phyloP scores from a whole-genome alignment of 2,113 vertebrate species.

The Triplophysa rosa region DNA sequence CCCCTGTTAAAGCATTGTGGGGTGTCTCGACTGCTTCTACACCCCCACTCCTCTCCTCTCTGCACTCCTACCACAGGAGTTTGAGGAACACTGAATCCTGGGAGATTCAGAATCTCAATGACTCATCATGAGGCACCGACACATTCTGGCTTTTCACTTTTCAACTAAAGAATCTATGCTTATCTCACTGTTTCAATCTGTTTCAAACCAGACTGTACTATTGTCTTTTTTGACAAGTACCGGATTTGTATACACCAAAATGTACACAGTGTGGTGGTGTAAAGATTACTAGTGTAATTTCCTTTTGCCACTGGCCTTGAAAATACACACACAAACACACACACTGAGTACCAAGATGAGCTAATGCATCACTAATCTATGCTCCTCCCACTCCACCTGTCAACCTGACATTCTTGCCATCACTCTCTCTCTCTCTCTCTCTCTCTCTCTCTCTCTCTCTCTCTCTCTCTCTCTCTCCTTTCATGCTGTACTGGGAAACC shows the following conservation, averaged over 20 bases:
- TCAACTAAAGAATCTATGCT: constrained; percentile 1
- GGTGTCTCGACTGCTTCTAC: constrained; percentile 11
- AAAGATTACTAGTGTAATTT: not conserved
- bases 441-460: not conserved
- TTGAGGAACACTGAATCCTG: constrained; percentile 8
- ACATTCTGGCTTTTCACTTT: not conserved
- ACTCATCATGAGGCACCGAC: constrained; percentile 22
- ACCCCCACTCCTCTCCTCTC: constrained; percentile 28
- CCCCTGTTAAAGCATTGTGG: constrained; percentile 14
- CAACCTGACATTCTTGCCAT: not conserved
- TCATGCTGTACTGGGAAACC: no score
- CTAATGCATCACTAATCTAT: constrained; percentile 33
- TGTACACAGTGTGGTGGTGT: not conserved
- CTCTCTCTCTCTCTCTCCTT: no score
- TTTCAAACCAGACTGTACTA: not conserved
- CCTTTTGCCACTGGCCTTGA: no score
- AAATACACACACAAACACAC: constrained; percentile 25
- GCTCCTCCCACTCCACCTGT: constrained; percentile 39
- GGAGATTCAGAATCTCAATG: constrained; percentile 20
- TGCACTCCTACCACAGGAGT: constrained; percentile 6
- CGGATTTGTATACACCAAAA: not conserved
- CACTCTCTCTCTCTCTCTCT: not conserved
- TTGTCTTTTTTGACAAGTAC: not conserved
- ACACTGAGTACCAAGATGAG: constrained; percentile 19
- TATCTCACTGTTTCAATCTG: not conserved